Evolutionary conservation across 92 coral and sea anemone genomes (phyloP).

Genomic region (Porites lobata): DNA sequence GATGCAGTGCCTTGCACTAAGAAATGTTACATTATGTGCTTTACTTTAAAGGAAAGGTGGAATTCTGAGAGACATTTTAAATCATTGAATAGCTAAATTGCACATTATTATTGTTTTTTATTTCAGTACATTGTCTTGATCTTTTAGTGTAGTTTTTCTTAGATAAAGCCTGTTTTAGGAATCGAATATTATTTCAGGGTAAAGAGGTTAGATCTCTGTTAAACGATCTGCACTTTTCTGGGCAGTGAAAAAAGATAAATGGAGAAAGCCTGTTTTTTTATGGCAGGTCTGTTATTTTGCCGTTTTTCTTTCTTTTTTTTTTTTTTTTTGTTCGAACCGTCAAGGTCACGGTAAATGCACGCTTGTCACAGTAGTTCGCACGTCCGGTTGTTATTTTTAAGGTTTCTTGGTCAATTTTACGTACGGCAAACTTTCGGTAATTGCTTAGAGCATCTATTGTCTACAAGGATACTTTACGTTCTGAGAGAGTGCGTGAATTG

Average conservation of each 20-base stretch:
- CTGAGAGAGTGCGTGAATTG: conserved; percentile 9
- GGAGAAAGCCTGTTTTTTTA: not conserved
- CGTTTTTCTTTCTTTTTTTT: too few species aligned
- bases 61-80: not conserved
- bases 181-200: not conserved
- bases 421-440: not conserved
- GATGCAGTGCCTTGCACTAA: not conserved
- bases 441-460: not conserved
- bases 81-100: not conserved
- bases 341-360: not conserved
- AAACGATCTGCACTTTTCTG: conserved; percentile 36
- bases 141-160: not conserved
- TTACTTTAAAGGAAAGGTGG: conserved; percentile 1
- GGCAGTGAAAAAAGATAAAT: conserved; percentile 25
- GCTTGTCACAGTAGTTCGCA: not conserved
- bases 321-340: not conserved
- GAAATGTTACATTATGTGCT: not conserved
- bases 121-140: not conserved
- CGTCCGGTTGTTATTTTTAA: not conserved
- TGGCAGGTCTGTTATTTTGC: not conserved
- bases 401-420: not conserved
- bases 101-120: too few species aligned
- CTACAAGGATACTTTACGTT: not conserved
- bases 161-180: not conserved
- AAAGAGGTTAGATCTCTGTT: not conserved